phyloP scores from a whole-genome alignment of 2,113 vertebrate genomes.

The Macquaria ambigua region DNA sequence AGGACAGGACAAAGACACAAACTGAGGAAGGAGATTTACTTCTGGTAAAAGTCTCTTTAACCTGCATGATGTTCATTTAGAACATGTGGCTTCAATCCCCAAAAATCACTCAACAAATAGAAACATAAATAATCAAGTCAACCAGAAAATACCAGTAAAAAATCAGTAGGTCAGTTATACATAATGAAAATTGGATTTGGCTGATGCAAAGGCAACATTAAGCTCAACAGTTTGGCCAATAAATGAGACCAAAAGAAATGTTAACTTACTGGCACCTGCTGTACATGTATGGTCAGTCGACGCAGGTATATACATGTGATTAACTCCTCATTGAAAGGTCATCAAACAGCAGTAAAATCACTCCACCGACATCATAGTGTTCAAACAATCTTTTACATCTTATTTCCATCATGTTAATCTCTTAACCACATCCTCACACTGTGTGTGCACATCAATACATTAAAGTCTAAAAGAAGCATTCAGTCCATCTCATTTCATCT shows the following conservation, averaged over 20 bases:
- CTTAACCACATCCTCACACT: not conserved
- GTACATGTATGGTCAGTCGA: not conserved
- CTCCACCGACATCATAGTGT: not conserved
- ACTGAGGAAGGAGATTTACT: not conserved
- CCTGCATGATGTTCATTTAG: not conserved
- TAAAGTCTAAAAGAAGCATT: not conserved
- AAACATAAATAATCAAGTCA: not conserved
- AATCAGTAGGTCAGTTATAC: not conserved
- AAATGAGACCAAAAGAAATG: not conserved
- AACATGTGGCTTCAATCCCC: not conserved
- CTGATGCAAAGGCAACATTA: not conserved
- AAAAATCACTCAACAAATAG: not conserved
- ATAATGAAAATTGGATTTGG: not conserved
- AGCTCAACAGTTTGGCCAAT: not conserved
- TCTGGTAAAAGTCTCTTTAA: not conserved
- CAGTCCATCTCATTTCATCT: not conserved
- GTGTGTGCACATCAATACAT: not conserved
- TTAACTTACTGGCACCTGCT: not conserved
- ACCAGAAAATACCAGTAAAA: not conserved
- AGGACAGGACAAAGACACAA: conserved; percentile 12
- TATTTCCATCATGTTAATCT: not conserved
- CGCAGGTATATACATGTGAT: not conserved
- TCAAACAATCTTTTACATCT: not conserved
- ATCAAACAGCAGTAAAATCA: not conserved
- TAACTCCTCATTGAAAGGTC: not conserved